These are phyloP conservation scores for Sylvia borin DNA, from an alignment of 2,797 vertebrate species.

Conservation along the genomic window DNA sequence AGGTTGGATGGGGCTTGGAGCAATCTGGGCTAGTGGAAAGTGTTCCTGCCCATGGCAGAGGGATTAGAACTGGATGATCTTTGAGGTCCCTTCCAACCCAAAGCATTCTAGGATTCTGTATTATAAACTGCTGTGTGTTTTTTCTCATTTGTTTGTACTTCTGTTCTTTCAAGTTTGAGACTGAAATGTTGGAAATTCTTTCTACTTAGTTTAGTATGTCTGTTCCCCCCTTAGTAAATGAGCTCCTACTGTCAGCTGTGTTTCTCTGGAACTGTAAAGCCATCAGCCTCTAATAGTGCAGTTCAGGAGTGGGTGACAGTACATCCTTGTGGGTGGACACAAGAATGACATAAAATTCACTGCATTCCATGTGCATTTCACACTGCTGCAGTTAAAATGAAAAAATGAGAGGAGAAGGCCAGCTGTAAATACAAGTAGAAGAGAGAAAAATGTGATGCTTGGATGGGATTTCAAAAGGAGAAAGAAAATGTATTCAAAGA, in stretches of 20 bases:
- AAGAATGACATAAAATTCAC: neutral
- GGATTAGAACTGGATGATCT: neutral
- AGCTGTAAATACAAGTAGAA: neutral
- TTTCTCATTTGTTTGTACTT: neutral
- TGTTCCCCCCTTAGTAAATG: neutral
- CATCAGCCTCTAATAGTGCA: neutral
- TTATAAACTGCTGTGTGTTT: neutral
- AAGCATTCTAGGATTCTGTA: neutral
- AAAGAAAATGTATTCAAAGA: neutral
- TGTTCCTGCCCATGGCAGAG: neutral
- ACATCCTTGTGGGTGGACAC: neutral
- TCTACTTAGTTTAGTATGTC: neutral
- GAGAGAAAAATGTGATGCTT: neutral
- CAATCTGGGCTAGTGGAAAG: accelerated
- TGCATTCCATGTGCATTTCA: neutral
- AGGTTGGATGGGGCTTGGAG: neutral
- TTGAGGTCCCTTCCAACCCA: neutral
- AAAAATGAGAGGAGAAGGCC: neutral
- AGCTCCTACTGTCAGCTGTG: neutral
- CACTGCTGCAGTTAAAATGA: neutral
- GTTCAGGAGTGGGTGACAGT: neutral
- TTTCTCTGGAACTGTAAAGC: neutral
- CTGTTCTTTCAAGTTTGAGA: neutral
- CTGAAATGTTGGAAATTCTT: neutral
- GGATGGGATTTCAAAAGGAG: neutral